Evolutionary conservation across 2,888 invertebrate genomes (phyloP).

Genomic region (Hydropsyche betteni): DNA sequence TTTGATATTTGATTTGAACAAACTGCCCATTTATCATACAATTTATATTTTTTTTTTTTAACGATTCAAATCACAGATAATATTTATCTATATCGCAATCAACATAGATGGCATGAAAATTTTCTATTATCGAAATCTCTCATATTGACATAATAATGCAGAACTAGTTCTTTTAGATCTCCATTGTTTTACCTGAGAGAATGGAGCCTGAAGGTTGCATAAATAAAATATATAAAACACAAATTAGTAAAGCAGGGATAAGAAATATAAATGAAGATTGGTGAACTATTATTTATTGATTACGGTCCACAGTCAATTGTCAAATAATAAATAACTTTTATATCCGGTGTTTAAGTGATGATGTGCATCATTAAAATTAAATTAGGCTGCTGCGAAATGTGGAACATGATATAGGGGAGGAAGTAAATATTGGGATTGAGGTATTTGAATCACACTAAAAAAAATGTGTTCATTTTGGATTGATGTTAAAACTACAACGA

Average conservation of each 20-base stretch:
- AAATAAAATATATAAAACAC: slow-evolving; percentile 68
- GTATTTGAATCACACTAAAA: slow-evolving; percentile 40
- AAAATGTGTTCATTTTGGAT: slow-evolving; percentile 43
- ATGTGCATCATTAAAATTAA: slow-evolving; percentile 50
- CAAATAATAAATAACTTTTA: slow-evolving; percentile 5
- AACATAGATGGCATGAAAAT: slow-evolving; percentile 47
- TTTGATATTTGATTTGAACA: slow-evolving; percentile 13
- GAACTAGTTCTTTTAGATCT: slow-evolving; percentile 49
- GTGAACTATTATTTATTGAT: slow-evolving; percentile 6
- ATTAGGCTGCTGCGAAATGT: slow-evolving; percentile 49
- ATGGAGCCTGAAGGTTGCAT: slow-evolving; percentile 84
- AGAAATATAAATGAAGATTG: slow-evolving; percentile 38
- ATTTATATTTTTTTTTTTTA: slow-evolving; percentile 5
- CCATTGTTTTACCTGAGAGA: slow-evolving; percentile 84
- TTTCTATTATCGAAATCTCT: slow-evolving; percentile 43
- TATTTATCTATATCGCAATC: slow-evolving; percentile 39
- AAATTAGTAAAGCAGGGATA: slow-evolving; percentile 65
- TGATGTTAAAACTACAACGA: slow-evolving; percentile 48
- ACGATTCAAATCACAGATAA: slow-evolving; percentile 37
- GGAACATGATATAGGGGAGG: slow-evolving; percentile 44
- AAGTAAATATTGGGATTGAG: slow-evolving; percentile 21
- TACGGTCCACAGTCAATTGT: slow-evolving; percentile 12
- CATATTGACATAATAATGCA: slow-evolving; percentile 48
- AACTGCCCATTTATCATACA: slow-evolving; percentile 19
- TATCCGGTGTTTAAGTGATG: slow-evolving; percentile 44